phyloP scores from a whole-genome alignment of 2,797 vertebrate species.

The Coranthus polyacanthus region DNA sequence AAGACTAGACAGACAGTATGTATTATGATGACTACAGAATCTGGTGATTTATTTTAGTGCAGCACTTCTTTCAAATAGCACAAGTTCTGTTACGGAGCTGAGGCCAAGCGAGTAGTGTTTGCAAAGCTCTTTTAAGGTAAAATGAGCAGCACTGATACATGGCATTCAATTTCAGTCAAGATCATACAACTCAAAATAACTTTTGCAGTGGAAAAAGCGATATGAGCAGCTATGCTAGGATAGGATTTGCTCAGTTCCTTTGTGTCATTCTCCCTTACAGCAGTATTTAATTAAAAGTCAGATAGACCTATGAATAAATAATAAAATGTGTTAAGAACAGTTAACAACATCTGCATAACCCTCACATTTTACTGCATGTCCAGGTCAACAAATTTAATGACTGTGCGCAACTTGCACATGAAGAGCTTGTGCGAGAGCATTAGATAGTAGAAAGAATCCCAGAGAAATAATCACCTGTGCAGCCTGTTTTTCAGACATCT shows the following conservation, averaged over 20 bases:
- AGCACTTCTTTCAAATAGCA: neutral
- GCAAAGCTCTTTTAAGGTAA: neutral
- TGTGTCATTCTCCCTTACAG: neutral
- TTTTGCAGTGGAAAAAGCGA: neutral
- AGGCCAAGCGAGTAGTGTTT: neutral
- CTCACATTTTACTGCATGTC: neutral
- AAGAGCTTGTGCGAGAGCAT: neutral
- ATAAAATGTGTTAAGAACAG: neutral
- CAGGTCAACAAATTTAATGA: neutral
- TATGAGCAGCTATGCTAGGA: neutral
- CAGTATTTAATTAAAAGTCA: constrained; percentile 13
- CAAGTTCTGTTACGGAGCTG: neutral
- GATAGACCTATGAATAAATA: constrained; percentile 1
- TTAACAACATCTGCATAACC: neutral
- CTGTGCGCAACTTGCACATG: neutral
- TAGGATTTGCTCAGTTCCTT: neutral
- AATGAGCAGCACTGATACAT: constrained; percentile 1
- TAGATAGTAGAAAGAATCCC: constrained; percentile 9
- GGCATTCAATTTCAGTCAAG: neutral
- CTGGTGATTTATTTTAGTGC: constrained; percentile 1
- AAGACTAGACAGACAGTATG: constrained; percentile 16
- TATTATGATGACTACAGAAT: constrained; percentile 12
- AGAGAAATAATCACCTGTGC: constrained; percentile 22
- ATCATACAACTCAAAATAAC: neutral
- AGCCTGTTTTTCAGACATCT: constrained; percentile 28